Percentiles rank a stretch among this genome's conserved stretches.
These are phyloP conservation scores for Rapana venosa DNA, from an alignment of 2,888 invertebrate genomes.

Conservation along the genomic window DNA sequence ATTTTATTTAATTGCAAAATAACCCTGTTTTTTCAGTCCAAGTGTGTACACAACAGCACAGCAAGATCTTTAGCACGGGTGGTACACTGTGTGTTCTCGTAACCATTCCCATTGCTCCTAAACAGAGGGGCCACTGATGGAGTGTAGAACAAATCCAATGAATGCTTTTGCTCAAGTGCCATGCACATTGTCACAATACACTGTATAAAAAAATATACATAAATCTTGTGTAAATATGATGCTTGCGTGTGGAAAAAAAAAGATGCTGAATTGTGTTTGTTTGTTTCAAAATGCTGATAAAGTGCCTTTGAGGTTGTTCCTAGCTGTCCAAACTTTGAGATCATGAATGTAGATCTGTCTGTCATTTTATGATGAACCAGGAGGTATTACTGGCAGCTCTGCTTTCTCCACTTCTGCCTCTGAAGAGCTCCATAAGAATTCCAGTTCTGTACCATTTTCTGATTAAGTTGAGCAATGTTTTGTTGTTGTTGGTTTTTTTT, in stretches of 20 bases:
- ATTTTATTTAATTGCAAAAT: too few relatives aligned
- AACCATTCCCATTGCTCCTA: background rate
- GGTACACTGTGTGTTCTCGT: too few relatives aligned
- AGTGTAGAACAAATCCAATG: background rate
- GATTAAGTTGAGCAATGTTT: too few relatives aligned
- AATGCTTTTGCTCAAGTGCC: constrained; percentile 28
- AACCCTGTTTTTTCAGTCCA: too few relatives aligned
- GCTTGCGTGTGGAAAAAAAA: background rate
- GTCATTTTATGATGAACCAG: background rate
- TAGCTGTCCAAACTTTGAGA: background rate
- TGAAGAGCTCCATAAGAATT: too few relatives aligned
- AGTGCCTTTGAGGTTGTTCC: too few relatives aligned
- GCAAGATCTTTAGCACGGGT: too few relatives aligned
- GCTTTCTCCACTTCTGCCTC: background rate
- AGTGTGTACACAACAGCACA: background rate
- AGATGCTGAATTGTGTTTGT: background rate
- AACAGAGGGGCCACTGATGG: background rate
- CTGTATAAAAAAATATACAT: background rate
- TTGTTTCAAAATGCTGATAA: too few relatives aligned
- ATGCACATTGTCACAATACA: constrained; percentile 13
- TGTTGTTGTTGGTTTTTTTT: too few relatives aligned
- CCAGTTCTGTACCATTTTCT: too few relatives aligned
- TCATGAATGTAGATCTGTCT: background rate
- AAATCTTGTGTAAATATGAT: background rate
- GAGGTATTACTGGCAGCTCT: background rate